Conservation (phyloP, 2,113 vertebrate species). For the Etheostoma spectabile region DNA sequence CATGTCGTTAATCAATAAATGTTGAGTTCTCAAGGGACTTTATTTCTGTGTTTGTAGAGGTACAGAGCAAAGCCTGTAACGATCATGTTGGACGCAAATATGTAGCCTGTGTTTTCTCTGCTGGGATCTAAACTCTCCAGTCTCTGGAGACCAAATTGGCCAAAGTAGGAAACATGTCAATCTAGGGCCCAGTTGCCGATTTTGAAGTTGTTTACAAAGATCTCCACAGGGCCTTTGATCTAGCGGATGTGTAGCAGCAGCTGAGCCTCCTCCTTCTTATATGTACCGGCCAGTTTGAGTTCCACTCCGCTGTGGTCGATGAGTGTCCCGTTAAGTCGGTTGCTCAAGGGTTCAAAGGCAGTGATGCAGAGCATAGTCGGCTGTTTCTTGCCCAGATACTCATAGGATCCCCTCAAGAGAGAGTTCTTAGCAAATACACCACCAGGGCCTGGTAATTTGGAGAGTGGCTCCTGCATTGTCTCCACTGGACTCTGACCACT, state of each 20-base stretch:
- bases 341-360: conserved; percentile 88
- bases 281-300: conserved; percentile 91
- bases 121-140: conserved; percentile 86
- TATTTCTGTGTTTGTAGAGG: conserved; percentile 97
- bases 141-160: too few species aligned
- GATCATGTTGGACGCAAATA: conserved; percentile 98
- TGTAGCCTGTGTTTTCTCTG: conserved; percentile 89
- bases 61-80: conserved; percentile 99
- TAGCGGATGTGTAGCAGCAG: conserved; percentile 96
- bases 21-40: too few species aligned
- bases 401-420: conserved; percentile 97
- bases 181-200: conserved; percentile 96
- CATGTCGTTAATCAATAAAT: conserved; percentile 47
- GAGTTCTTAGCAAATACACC: conserved; percentile 96
- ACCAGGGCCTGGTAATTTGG: conserved; percentile 90
- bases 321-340: conserved; percentile 94
- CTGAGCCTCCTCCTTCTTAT: conserved; percentile 94
- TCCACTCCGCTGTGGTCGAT: conserved; percentile 96
- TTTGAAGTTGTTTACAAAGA: conserved; percentile 96
- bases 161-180: conserved; percentile 86
- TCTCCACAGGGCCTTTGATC: conserved; percentile 92
- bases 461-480: conserved; percentile 89
- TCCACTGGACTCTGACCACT: conserved; percentile 89
- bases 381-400: conserved; percentile 98
- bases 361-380: conserved; percentile 96